phyloP scores from a whole-genome alignment of 2,113 vertebrate species.

The Odocoileus hemionus region DNA sequence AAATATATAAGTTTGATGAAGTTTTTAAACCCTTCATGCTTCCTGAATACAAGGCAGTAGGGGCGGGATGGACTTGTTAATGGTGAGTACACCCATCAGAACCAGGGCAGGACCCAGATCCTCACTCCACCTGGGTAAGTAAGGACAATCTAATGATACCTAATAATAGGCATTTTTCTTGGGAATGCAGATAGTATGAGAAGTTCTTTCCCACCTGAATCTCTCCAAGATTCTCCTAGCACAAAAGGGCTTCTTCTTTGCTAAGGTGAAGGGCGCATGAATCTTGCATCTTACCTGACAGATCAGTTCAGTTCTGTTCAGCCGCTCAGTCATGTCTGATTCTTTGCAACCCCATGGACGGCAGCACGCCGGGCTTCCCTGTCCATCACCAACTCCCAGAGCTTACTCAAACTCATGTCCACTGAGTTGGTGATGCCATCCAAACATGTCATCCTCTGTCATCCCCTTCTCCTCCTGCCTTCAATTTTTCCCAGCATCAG shows the following conservation, averaged over 20 bases:
- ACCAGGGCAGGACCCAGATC: background rate
- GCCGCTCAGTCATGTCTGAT: background rate
- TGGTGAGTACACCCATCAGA: background rate
- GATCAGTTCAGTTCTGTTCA: background rate
- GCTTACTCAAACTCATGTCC: background rate
- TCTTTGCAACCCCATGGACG: background rate
- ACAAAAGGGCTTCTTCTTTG: background rate
- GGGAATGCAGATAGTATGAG: background rate
- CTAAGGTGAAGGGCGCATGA: background rate
- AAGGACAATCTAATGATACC: background rate
- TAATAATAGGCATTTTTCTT: background rate
- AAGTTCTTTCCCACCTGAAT: background rate
- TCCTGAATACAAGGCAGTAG: background rate
- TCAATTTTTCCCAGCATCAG: background rate
- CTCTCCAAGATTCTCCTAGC: background rate
- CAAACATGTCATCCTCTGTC: background rate
- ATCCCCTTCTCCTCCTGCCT: background rate
- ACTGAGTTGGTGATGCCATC: background rate
- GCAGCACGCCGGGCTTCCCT: background rate
- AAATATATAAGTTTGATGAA: background rate
- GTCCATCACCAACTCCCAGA: background rate
- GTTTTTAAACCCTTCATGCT: background rate
- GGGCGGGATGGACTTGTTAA: background rate
- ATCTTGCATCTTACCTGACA: background rate
- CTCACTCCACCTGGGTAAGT: background rate